These are phyloP conservation scores for Euura saliciscinereae DNA, from an alignment of 1,140 invertebrate genomes.

Conservation along the genomic window DNA sequence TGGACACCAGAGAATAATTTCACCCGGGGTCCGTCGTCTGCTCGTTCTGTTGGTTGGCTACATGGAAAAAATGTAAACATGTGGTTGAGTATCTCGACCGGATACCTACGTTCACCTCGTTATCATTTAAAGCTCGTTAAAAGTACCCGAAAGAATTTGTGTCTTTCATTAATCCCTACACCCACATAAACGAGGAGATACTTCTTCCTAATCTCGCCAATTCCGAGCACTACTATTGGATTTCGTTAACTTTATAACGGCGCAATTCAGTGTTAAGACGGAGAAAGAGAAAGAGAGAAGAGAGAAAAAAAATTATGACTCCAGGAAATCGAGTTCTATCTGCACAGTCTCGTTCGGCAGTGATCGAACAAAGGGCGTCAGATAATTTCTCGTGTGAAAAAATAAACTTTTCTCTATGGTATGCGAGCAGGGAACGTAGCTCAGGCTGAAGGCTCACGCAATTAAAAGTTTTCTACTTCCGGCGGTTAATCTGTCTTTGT, in stretches of 20 bases:
- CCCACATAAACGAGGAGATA: background rate
- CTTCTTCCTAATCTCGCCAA: background rate
- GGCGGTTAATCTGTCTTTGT: slow-evolving; percentile 51
- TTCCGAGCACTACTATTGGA: background rate
- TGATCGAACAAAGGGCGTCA: no score
- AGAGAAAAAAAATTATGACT: no score
- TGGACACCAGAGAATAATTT: background rate
- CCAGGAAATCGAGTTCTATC: no score
- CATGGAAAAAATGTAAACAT: background rate
- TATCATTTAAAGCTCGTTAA: background rate
- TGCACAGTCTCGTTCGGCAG: no score
- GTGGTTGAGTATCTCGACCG: background rate
- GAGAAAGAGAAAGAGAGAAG: no score
- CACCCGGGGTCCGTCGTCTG: background rate
- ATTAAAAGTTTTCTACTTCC: slow-evolving; percentile 56
- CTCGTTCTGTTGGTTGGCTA: background rate
- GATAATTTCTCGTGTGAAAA: no score
- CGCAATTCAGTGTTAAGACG: no score
- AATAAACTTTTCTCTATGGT: background rate
- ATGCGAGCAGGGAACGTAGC: background rate
- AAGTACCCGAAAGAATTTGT: background rate
- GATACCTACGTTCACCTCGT: background rate
- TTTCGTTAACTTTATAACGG: no score
- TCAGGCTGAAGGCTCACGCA: slow-evolving; percentile 40
- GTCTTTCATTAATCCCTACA: background rate